Evolutionary conservation across 2,113 vertebrate species (phyloP).

Genomic region (Hymenochirus boettgeri): DNA sequence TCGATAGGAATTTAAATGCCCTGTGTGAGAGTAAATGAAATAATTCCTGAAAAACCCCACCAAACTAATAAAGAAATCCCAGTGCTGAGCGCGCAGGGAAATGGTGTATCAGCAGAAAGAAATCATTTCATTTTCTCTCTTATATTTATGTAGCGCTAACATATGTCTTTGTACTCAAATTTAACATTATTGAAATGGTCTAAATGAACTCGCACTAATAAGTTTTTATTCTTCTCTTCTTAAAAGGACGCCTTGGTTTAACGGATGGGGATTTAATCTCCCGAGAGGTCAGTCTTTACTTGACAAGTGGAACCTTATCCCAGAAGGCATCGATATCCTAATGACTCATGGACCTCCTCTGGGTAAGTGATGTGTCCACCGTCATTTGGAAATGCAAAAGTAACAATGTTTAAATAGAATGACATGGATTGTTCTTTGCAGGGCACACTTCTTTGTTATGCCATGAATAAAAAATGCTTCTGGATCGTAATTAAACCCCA

Average conservation of each 20-base stretch:
- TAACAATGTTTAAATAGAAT: constrained; percentile 31
- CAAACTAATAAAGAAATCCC: no score
- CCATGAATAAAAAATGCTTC: constrained; percentile 40
- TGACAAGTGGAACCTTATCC: constrained; percentile 98
- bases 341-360: constrained; percentile 97
- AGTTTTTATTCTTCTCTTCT: constrained; percentile 51
- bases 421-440: constrained; percentile 27
- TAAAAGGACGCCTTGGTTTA: constrained; percentile 96
- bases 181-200: no score
- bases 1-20: no score
- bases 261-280: constrained; percentile 98
- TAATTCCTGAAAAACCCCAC: no score
- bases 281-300: constrained; percentile 95
- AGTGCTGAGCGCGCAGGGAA: no score
- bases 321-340: constrained; percentile 94
- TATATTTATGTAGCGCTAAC: no score
- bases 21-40: no score
- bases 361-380: constrained; percentile 71
- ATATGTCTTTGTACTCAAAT: no score
- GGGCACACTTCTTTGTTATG: constrained; percentile 28
- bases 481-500: constrained; percentile 49
- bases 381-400: constrained; percentile 25
- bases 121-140: no score
- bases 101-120: no score
- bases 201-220: constrained; percentile 13